Conservation (phyloP, 2,797 vertebrate species). For the Sebastes dallii region DNA sequence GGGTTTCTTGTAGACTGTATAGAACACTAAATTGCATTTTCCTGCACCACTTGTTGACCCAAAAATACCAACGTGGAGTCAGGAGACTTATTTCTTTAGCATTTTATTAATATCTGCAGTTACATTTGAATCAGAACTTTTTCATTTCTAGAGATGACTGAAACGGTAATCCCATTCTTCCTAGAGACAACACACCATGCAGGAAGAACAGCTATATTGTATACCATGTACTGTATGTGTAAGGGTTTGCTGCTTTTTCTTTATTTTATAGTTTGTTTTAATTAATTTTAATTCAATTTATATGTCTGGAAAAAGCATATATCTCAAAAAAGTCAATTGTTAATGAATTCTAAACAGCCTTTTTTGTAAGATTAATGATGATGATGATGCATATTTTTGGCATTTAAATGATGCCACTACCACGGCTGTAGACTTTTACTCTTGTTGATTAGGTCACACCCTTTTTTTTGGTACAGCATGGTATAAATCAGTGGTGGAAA, state of each 20-base stretch:
- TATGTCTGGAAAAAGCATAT: neutral
- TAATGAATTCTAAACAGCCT: neutral
- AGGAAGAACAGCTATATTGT: neutral
- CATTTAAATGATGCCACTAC: neutral
- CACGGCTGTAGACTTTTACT: neutral
- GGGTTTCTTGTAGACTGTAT: conserved; percentile 66
- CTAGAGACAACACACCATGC: neutral
- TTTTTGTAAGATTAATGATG: neutral
- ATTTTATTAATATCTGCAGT: neutral
- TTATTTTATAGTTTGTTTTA: neutral
- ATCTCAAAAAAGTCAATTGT: neutral
- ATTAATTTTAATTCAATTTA: neutral
- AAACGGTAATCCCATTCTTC: neutral
- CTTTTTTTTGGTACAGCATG: too few species aligned
- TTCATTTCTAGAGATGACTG: neutral
- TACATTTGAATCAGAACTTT: neutral
- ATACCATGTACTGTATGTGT: neutral
- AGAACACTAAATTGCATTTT: conserved; percentile 73
- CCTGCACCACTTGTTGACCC: conserved; percentile 43
- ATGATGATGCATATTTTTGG: neutral
- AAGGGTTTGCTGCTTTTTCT: neutral
- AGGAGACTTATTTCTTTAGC: neutral
- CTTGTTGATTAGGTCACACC: neutral
- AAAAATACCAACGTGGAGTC: conserved; percentile 5
- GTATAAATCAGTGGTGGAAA: too few species aligned